Evolutionary conservation across 2,888 invertebrate species (phyloP), one percentile per base, ranked within the genome.

Genomic region (Pteria penguin): DNA sequence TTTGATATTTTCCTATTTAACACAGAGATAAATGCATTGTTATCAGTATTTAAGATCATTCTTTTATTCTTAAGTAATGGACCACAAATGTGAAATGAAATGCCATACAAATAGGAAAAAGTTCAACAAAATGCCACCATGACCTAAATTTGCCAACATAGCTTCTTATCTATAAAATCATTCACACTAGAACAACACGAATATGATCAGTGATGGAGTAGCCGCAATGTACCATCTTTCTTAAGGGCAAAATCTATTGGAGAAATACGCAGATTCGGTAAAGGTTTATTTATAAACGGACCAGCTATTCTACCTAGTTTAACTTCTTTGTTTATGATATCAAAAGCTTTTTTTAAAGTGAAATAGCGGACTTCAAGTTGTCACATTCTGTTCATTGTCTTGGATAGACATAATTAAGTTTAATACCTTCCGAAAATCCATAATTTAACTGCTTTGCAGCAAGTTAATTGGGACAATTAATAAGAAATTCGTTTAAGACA

Each of bases 191-290:
- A 5, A 65, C 26, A 2, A 8, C 32, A 14, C 5, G 58, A 60
- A 29, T 24, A 60, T 4, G 72, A 73, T n/a, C 66, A 60, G n/a
- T 73, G 66, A 5, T 66, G 58, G 26, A 73, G 66, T 22, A 73
- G 27, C n/a, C 66, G 29, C 24, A 29, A 73, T 31, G 60, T 29
- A 36, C 54, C 70, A 18, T 61, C 62, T 26, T 29, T 26, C 11
- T 70, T 45, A 29, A 26, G 45, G 27, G 45, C 18, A 2, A 70
- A 18, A 22, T 62, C 70, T 1, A 70, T 52, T 22, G 52, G 70
- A 11, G 70, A 70, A 14, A 70, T 29, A 18, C 61, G 57, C 14
- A 70, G 31, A 45, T 45, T 70, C 18, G 2, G 4, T 22, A 60
- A 5, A 52, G 2, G 69, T 8, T 11, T 24, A 18, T 52, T 5